Base-by-base conservation (phyloP, 2,797 vertebrate species). In the Melanotaenia nigrans region DNA sequence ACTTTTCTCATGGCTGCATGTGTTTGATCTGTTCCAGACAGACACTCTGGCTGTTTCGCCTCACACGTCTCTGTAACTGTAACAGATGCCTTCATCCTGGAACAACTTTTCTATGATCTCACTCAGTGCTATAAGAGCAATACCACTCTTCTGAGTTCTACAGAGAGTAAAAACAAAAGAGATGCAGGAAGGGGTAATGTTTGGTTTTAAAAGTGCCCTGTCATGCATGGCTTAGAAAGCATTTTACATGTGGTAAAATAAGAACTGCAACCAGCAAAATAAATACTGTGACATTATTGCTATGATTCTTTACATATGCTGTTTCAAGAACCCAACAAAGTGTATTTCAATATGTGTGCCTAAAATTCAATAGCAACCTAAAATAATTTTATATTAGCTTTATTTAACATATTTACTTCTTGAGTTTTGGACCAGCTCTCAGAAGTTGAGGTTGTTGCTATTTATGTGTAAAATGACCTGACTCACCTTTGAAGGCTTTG, bases 401-500 rank as follows among this genome's bases (percentile, higher is more conserved):
- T 6, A 13, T 24, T 45, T 66, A 30, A 59, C 68, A 66, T 14
- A 53, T 61, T 80, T 65, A 60, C 47, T 73, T 81, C 65, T 56
- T 57, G 10, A 12, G 45, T 24, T 59, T 33, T 65, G 5, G 4
- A 38, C 1, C 24, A 18, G 30, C 67, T 69, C 28, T 61, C 18
- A 20, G 38, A 1, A 5, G 9, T 18, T 0, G 2, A 56, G 35
- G 56, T 30, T 30, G 28, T 30, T 30, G 28, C 25, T 16, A 7
- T 9, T 28, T 4, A 12, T 24, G 9, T 53, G 20, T 40, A 67
- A 35, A 30, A 33, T 42, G 13, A n/a, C 28, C 18, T 25, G 14
- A 85, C 89, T 83, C 79, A 94, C 94, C 86, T 8, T 83, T 1
- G 91, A 88, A 25, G 93, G 94, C 32, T 96, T 95, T 61, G 85